A percentile compares a stretch with the other conserved stretches of the same genome.
Evolutionary conservation across 2,113 vertebrate species (phyloP).

Genomic region (Muscicapa adusta): DNA sequence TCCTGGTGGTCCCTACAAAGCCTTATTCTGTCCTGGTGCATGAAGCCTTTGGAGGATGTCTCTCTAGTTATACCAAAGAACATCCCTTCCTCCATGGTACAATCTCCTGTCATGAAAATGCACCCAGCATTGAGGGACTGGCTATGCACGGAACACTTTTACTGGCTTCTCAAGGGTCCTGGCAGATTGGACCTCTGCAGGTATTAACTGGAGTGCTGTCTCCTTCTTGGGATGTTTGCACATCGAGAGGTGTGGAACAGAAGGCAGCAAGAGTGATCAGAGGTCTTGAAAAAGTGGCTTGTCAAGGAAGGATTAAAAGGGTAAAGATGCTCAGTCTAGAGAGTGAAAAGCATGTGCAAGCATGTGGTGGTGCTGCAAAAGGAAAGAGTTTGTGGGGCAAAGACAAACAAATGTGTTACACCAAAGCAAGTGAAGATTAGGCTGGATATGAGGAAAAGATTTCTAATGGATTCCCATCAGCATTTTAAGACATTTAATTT

Average conservation of each 20-base stretch:
- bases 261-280: background rate
- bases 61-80: background rate
- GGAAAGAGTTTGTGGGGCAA: accelerated
- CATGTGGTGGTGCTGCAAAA: background rate
- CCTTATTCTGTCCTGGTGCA: background rate
- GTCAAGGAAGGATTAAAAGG: background rate
- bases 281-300: background rate
- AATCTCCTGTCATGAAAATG: background rate
- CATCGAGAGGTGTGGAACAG: background rate
- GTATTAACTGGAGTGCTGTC: background rate
- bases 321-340: background rate
- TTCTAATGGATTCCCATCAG: background rate
- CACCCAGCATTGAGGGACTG: background rate
- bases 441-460: background rate
- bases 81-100: background rate
- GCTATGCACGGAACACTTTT: background rate
- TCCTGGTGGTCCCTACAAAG: background rate
- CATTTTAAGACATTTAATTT: background rate
- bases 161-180: background rate
- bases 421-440: background rate
- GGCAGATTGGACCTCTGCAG: background rate
- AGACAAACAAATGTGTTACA: background rate
- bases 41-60: background rate
- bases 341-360: background rate
- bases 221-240: background rate